A percentile compares a stretch with the other conserved stretches of the same genome.
phyloP scores from a whole-genome alignment of 2,113 vertebrate species.

The Cathartes aura region DNA sequence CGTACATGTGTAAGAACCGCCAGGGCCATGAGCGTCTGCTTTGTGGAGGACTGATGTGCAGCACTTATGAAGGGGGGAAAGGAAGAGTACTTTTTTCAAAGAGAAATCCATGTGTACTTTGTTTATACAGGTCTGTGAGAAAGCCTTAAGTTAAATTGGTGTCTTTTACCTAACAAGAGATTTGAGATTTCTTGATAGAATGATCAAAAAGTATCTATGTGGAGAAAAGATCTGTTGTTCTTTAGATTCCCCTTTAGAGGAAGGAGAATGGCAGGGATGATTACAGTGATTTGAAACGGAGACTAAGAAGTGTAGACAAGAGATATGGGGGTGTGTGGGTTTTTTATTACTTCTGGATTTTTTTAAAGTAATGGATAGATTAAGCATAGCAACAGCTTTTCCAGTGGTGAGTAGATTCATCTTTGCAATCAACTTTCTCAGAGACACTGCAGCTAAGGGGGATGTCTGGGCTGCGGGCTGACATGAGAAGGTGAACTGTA shows the following conservation, averaged over 20 bases:
- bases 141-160: neutral
- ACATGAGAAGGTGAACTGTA: neutral
- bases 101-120: neutral
- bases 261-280: neutral
- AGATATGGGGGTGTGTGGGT: rapidly evolving
- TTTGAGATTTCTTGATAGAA: neutral
- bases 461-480: neutral
- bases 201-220: neutral
- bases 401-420: neutral
- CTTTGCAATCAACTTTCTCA: neutral
- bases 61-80: neutral
- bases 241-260: neutral
- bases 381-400: neutral
- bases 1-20: neutral
- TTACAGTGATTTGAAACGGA: neutral
- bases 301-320: neutral
- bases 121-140: neutral
- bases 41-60: neutral
- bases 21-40: neutral
- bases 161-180: neutral
- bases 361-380: neutral
- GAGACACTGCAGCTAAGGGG: neutral
- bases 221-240: neutral
- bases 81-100: neutral
- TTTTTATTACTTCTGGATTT: neutral